These are phyloP conservation scores for Pseudomyrmex dendroicus DNA, from an alignment of 1,140 invertebrate species.

Conservation along the genomic window DNA sequence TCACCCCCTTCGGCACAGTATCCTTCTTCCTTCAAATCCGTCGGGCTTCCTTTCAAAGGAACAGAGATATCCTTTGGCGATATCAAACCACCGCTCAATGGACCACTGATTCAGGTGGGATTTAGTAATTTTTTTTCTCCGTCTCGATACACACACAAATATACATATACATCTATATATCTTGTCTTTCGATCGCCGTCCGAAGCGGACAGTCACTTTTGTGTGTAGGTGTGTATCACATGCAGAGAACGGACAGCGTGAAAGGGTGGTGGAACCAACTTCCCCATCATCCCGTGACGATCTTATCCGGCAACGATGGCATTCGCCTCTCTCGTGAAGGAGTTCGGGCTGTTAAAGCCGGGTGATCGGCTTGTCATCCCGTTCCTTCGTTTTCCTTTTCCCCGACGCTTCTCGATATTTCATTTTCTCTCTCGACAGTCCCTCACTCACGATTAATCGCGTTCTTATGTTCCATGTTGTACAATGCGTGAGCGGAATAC, in stretches of 20 bases:
- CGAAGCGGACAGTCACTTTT: slow-evolving; percentile 44
- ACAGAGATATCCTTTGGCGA: slow-evolving; percentile 72
- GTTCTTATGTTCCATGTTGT: slow-evolving; percentile 18
- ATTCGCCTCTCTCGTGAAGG: slow-evolving; percentile 55
- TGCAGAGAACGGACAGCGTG: background rate
- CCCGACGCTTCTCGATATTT: background rate
- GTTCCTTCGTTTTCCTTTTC: slow-evolving; percentile 3
- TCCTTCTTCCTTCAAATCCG: slow-evolving; percentile 69
- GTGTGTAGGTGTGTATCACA: background rate
- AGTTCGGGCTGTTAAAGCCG: slow-evolving; percentile 64
- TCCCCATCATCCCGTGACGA: slow-evolving; percentile 30
- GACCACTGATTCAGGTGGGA: slow-evolving; percentile 76
- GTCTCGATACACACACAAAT: background rate
- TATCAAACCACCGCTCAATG: slow-evolving; percentile 79
- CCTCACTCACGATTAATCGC: slow-evolving; percentile 39
- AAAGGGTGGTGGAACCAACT: slow-evolving; percentile 39
- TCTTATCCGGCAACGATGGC: slow-evolving; percentile 60
- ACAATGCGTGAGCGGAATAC: slow-evolving; percentile 50
- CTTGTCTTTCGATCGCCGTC: slow-evolving; percentile 29
- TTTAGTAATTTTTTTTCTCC: slow-evolving; percentile 76
- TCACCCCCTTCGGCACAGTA: background rate
- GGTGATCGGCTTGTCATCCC: slow-evolving; percentile 64
- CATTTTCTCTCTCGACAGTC: slow-evolving; percentile 23
- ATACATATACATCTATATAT: background rate
- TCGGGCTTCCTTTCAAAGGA: slow-evolving; percentile 73